Base-by-base conservation (phyloP, 1,140 invertebrate species). In the Liolophura sinensis region DNA sequence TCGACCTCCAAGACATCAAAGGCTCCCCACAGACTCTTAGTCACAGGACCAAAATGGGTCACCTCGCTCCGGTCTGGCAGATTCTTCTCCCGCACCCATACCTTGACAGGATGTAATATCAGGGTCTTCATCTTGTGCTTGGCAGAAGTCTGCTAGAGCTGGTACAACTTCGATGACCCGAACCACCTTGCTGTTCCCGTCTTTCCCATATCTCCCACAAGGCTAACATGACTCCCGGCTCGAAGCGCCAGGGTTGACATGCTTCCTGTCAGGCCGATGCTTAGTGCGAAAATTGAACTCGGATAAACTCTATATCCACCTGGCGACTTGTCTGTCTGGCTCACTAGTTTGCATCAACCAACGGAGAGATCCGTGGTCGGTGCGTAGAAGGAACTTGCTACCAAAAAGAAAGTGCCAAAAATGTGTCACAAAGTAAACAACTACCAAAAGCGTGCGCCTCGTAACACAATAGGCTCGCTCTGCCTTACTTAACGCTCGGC, bases 151-250 rank as follows among this genome's bases (percentile, higher is more conserved):
- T 9, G n/a, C 14, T n/a, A 61, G 12, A 20, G 9, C 7, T 25
- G 7, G 40, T 46, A 46, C 6, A 9, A 5, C 59, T 27, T 49
- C 40, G 6, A 25, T 61, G 31, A 47, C 31, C 59, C 18, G 59
- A 78, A 69, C n/a, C 77, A 62, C 65, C 62, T 78, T 20, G 52
- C 50, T 49, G 72, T 62, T 18, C 77, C 49, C 1, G 31, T 52
- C 16, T n/a, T 81, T 66, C 4, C 66, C 51, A 77, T 76, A 80
- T 51, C 78, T 58, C 7, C 66, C 68, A n/a, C n/a, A n/a, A n/a
- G n/a, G n/a, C n/a, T n/a, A n/a, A n/a, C n/a, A n/a, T n/a, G n/a
- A n/a, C n/a, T n/a, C n/a, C n/a, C n/a, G n/a, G n/a, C n/a, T n/a
- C n/a, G n/a, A n/a, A n/a, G n/a, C n/a, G n/a, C n/a, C n/a, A n/a